Base-by-base conservation (phyloP, 2,797 vertebrate genomes). In the Mastacembelus armatus region DNA sequence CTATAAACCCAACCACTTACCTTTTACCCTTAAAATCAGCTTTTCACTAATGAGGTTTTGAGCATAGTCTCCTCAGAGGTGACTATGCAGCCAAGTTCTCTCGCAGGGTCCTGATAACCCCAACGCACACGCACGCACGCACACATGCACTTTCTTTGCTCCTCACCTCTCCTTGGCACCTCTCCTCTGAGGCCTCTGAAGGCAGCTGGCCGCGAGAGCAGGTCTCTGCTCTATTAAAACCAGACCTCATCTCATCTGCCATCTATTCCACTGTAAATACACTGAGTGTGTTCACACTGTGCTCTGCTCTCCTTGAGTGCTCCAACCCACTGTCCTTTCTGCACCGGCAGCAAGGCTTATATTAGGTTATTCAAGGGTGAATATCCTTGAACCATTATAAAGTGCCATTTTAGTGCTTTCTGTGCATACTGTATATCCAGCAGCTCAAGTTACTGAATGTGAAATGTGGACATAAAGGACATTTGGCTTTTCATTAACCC, bases 251-350 rank as follows among this genome's bases (percentile, higher is more conserved):
- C 85, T 84, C 85, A 77, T 84, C 85, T 85, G 80, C 85, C 86
- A 80, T 87, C 88, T 79, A 65, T 69, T 77, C 67, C 76, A 78
- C 81, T 87, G 84, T 85, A 91, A 91, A 90, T 80, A 87, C 80
- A 76, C 81, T 77, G 76, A 26, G 50, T 66, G 50, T 72, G 64
- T 84, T 84, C 81, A 71, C 83, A 71, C 80, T 14, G 71, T 24
- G 59, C 80, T 71, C 70, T 26, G 73, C 73, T 81, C 74, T 83
- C 85, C 84, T 84, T 77, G 76, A 78, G 76, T 70, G 82, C 76
- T 71, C 70, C 63, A 74, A 88, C 83, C 80, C 36, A n/a, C 15
- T 7, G 71, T 89, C 85, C 81, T 83, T 77, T 65, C 77, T 51
- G 74, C 83, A 32, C 68, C 14, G 50, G 74, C 79, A 74, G 60